Evolutionary conservation across 2,113 vertebrate species (phyloP).

Genomic region (Alouatta palliata): DNA sequence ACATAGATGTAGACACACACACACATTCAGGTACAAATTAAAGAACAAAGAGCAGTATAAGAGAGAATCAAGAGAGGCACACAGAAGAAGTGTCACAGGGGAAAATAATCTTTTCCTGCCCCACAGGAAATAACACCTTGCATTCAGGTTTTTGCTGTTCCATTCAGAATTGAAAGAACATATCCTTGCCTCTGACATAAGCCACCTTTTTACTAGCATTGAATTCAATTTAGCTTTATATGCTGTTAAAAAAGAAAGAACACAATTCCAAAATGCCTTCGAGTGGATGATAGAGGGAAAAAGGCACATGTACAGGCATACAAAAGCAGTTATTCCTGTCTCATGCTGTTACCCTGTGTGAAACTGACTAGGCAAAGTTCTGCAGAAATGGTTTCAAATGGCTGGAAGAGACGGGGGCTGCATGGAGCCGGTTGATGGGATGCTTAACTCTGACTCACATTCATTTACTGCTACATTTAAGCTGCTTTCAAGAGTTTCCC

Average conservation of each 20-base stretch:
- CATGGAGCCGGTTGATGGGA: neutral
- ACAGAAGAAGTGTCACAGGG: neutral
- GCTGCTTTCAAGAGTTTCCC: slow-evolving; percentile 53
- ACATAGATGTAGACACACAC: neutral
- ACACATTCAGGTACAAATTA: neutral
- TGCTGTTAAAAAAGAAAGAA: neutral
- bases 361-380: slow-evolving; percentile 13
- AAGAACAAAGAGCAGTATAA: neutral
- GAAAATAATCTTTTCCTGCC: slow-evolving; percentile 3
- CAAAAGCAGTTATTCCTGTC: neutral
- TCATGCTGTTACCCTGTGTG: neutral
- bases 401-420: neutral
- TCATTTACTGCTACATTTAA: slow-evolving; percentile 69
- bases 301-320: neutral
- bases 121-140: slow-evolving; percentile 55
- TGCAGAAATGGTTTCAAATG: slow-evolving; percentile 19
- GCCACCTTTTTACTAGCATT: slow-evolving; percentile 52
- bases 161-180: slow-evolving; percentile 61
- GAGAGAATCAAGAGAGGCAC: neutral
- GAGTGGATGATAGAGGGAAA: slow-evolving; percentile 15
- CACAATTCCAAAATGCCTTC: slow-evolving; percentile 58
- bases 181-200: slow-evolving; percentile 58
- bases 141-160: slow-evolving; percentile 35
- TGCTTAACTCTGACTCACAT: slow-evolving; percentile 50
- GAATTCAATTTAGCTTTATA: slow-evolving; percentile 73